These are phyloP conservation scores for Campopleginae sp. DNA, from an alignment of 2,888 invertebrate genomes.

Conservation along the genomic window DNA sequence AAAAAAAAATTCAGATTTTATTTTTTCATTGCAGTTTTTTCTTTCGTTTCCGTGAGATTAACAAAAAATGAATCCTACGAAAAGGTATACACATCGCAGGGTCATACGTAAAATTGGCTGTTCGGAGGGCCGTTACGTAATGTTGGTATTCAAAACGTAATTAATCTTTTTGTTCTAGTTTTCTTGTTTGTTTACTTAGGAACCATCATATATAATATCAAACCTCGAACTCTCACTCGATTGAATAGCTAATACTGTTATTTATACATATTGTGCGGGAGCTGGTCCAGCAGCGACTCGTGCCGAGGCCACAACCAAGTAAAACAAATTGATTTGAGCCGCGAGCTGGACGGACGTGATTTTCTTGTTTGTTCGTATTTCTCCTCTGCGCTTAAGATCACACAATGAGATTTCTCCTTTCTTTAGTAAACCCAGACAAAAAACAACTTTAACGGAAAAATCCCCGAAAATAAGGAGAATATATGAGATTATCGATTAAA, in stretches of 20 bases:
- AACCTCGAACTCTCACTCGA: conserved; percentile 66
- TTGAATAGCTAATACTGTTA: conserved; percentile 68
- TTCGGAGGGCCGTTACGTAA: conserved; percentile 35
- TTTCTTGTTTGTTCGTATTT: conserved; percentile 16
- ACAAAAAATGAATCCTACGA: conserved; percentile 32
- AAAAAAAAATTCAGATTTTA: conserved; percentile 44
- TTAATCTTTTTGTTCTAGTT: not conserved
- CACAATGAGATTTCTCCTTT: conserved; percentile 5
- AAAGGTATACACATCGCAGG: conserved; percentile 59
- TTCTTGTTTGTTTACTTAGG: conserved; percentile 56
- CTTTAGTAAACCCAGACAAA: conserved; percentile 5
- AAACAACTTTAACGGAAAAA: conserved; percentile 49
- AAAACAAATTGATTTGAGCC: conserved; percentile 30
- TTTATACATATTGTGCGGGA: conserved; percentile 67
- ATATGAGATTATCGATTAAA: conserved; percentile 48
- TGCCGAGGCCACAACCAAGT: conserved; percentile 12
- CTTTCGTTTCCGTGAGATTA: conserved; percentile 29
- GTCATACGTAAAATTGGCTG: conserved; percentile 41
- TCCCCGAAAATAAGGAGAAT: conserved; percentile 44
- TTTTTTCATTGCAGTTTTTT: conserved; percentile 41
- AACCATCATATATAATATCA: conserved; percentile 68
- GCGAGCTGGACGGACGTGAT: conserved; percentile 36
- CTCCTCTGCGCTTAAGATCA: not conserved
- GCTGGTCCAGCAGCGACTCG: conserved; percentile 31
- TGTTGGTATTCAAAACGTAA: conserved; percentile 15